Evolutionary conservation across 2,113 vertebrate species (phyloP).

Genomic region (Prolemur simus): DNA sequence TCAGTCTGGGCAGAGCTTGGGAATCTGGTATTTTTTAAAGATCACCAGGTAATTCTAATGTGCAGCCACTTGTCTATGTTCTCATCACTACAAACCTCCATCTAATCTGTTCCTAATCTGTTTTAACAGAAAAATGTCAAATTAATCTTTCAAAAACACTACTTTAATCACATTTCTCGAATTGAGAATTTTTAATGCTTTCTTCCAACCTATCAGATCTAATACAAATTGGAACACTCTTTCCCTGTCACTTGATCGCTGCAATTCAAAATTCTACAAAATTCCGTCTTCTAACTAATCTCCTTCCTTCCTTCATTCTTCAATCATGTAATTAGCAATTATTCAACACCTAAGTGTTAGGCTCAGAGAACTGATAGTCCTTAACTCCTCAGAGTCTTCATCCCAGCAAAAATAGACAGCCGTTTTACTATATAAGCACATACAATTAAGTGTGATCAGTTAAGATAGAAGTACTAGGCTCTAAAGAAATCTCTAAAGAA

Average conservation of each 20-base stretch:
- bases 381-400: background rate
- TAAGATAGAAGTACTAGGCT: background rate
- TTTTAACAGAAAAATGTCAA: background rate
- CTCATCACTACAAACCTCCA: background rate
- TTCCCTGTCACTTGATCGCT: background rate
- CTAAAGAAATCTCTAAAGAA: background rate
- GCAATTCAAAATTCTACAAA: background rate
- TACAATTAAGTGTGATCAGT: background rate
- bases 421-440: background rate
- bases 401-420: background rate
- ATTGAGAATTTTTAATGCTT: background rate
- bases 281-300: background rate
- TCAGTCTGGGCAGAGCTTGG: background rate
- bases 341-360: background rate
- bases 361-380: background rate
- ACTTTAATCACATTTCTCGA: background rate
- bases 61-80: background rate
- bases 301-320: background rate
- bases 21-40: background rate
- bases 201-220: background rate
- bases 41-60: background rate
- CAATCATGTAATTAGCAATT: background rate
- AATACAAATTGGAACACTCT: background rate
- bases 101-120: background rate
- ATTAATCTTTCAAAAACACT: constrained; percentile 20